A percentile compares a stretch with the other conserved stretches of the same genome.
These are phyloP conservation scores for Phortica okadai DNA, from an alignment of 2,888 invertebrate genomes.

Conservation along the genomic window DNA sequence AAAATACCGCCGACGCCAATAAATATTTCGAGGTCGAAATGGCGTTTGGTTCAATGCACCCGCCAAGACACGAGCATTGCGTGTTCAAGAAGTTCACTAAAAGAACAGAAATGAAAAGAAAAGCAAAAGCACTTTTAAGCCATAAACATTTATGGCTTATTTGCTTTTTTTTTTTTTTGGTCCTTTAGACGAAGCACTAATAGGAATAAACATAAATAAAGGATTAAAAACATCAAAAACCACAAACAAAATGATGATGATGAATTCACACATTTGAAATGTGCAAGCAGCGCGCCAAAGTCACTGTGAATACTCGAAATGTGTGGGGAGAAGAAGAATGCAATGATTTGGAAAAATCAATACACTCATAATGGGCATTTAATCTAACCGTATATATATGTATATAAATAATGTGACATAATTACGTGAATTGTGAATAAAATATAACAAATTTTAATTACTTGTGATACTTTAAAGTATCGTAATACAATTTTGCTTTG, in stretches of 20 bases:
- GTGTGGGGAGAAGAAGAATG: background rate
- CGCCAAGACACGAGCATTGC: slow-evolving; percentile 24
- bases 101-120: no score
- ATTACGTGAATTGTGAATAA: no score
- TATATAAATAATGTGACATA: no score
- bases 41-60: slow-evolving; percentile 58
- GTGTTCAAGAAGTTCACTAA: background rate
- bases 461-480: no score
- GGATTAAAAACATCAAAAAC: background rate
- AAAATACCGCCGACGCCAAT: slow-evolving; percentile 20
- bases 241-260: background rate
- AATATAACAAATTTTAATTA: no score
- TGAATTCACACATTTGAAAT: background rate
- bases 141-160: slow-evolving; percentile 5
- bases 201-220: background rate
- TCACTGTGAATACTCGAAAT: background rate
- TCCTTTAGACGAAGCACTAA: background rate
- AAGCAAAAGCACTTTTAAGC: background rate
- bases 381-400: no score
- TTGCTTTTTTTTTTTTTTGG: background rate
- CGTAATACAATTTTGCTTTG: no score
- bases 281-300: background rate
- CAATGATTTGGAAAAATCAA: no score
- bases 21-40: slow-evolving; percentile 59
- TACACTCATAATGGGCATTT: background rate